Evolutionary conservation across 1,140 invertebrate genomes (phyloP).

Genomic region (Berghia stephanieae): DNA sequence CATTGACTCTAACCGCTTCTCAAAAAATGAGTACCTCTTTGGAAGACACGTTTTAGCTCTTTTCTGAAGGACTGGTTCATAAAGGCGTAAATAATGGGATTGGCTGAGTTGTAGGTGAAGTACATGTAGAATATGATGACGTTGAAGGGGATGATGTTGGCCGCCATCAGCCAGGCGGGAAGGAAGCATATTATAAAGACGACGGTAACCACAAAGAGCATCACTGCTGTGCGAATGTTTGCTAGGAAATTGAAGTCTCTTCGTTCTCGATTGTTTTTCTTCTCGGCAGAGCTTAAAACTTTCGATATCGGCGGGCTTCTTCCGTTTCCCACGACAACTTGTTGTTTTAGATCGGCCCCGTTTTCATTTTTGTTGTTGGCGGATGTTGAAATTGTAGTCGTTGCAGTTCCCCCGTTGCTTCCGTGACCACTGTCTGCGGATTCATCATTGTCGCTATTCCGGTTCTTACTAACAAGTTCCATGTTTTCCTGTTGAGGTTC

Average conservation of each 20-base stretch:
- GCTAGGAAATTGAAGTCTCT: slow-evolving; percentile 47
- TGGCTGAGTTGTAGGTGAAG: slow-evolving; percentile 63
- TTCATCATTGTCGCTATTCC: slow-evolving; percentile 29
- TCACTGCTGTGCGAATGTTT: slow-evolving; percentile 62
- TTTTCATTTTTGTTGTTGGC: slow-evolving; percentile 37
- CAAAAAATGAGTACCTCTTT: slow-evolving; percentile 40
- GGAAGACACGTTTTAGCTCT: slow-evolving; percentile 55
- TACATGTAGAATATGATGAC: slow-evolving; percentile 62
- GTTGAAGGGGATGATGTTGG: slow-evolving; percentile 45
- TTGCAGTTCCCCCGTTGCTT: not conserved
- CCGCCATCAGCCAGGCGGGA: slow-evolving; percentile 62
- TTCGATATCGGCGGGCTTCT: not conserved
- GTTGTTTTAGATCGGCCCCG: too few species aligned
- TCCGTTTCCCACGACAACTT: too few species aligned
- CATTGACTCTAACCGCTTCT: too few species aligned
- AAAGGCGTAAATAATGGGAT: slow-evolving; percentile 64
- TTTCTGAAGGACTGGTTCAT: slow-evolving; percentile 63
- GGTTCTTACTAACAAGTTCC: slow-evolving; percentile 29
- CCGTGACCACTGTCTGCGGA: not conserved
- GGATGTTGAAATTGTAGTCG: slow-evolving; percentile 8
- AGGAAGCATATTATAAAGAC: slow-evolving; percentile 62
- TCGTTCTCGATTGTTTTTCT: slow-evolving; percentile 33
- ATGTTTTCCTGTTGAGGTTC: slow-evolving; percentile 18
- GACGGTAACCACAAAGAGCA: slow-evolving; percentile 61
- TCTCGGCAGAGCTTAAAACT: slow-evolving; percentile 15